Conservation (phyloP, 2,797 vertebrate species). For the Mormyrus proboscirostris region DNA sequence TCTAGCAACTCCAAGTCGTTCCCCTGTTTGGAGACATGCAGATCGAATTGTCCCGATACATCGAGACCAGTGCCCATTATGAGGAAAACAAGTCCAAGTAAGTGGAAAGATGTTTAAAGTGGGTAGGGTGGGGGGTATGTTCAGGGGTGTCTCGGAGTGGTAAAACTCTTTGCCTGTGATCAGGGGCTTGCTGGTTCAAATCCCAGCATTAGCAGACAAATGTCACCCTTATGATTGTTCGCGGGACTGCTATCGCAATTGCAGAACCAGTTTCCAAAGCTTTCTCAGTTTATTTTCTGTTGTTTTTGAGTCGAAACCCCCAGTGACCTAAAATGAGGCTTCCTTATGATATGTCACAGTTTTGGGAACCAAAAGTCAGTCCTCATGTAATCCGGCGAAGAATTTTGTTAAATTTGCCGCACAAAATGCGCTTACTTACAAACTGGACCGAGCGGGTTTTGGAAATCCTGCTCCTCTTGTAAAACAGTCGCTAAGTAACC, state of each 20-base stretch:
- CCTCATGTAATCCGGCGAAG: neutral
- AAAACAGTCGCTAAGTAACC: neutral
- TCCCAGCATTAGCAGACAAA: neutral
- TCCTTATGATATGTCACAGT: neutral
- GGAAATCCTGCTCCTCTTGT: neutral
- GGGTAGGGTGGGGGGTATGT: neutral
- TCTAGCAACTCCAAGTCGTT: slow-evolving; percentile 75
- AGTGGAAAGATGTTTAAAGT: slow-evolving; percentile 47
- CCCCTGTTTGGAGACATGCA: slow-evolving; percentile 87
- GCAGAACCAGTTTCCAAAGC: neutral
- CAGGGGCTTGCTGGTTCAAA: neutral
- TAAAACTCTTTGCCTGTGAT: neutral
- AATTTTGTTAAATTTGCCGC: neutral
- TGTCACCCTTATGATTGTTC: neutral
- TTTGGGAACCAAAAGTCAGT: neutral
- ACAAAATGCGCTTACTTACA: neutral
- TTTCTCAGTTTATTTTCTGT: neutral
- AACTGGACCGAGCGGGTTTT: neutral
- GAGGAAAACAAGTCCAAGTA: slow-evolving; percentile 89
- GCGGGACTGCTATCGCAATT: neutral
- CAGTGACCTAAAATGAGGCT: neutral
- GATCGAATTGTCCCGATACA: slow-evolving; percentile 85
- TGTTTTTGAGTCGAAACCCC: neutral
- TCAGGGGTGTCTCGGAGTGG: neutral
- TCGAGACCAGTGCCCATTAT: slow-evolving; percentile 88